Evolutionary conservation across 2,888 invertebrate species (phyloP), one percentile per base, ranked within the genome.

Genomic region (Biston stratarius): DNA sequence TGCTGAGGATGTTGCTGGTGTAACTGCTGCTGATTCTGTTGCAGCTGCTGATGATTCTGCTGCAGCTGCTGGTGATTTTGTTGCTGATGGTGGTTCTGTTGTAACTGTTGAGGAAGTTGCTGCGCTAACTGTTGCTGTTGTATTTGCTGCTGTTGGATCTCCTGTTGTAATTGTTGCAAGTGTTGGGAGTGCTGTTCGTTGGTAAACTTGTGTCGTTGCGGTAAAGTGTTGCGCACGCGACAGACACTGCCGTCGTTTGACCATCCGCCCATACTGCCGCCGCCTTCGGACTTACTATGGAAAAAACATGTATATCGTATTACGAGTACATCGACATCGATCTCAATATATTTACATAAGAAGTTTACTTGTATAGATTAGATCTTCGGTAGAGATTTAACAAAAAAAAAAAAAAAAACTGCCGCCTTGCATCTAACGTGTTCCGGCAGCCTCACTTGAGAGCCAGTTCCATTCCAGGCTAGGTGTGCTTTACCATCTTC

Each of bases 161-260:
- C 74, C 10, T 82, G 82, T 11, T 75, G 84, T 9, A 76, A 75
- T 0, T 81, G 84, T 0, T 81, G 82, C 14, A 59, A n/a, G 9
- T 83, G 81, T 1, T 86, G 89, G 64, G 85, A 83, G 64, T 89
- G 91, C 55, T 90, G 91, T 57, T 92, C 92, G 75, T 94, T 94
- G 68, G 92, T 93, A 77, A 91, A 90, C 84, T 94, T 94, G 77
- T 90, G 90, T 5, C 93, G 83, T 61, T 87, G 91, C 61, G 92
- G 90, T 70, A 94, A 71, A 0, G 91, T 79, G 79, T 94, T 94
- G 47, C 92, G 87, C 10, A 93, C 92, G 15, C 93, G 90, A 70
- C 92, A 92, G 72, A 92, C 83, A 77, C 93, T 92, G 67, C 90
- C 92, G 12, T 94, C 93, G 71, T 88, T 90, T 0, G 93, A 93